Evolutionary conservation across 2,113 vertebrate species (phyloP).

Genomic region (Lamprotornis superbus): DNA sequence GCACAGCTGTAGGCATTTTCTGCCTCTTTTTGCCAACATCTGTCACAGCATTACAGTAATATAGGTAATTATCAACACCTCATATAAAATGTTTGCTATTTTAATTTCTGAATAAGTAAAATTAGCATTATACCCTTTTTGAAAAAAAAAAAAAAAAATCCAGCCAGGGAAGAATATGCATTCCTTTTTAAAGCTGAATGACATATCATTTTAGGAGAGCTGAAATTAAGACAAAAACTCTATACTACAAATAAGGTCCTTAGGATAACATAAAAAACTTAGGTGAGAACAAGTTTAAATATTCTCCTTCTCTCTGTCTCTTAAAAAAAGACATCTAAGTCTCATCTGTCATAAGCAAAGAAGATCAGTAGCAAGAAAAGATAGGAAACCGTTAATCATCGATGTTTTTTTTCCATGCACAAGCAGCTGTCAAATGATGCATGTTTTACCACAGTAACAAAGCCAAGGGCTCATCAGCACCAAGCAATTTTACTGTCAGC

Average conservation of each 20-base stretch:
- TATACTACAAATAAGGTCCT: slow-evolving; percentile 46
- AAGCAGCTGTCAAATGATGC: slow-evolving; percentile 53
- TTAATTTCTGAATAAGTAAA: slow-evolving; percentile 83
- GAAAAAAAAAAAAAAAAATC: slow-evolving; percentile 39
- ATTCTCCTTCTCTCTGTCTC: slow-evolving; percentile 36
- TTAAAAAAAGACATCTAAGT: slow-evolving; percentile 47
- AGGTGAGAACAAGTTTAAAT: slow-evolving; percentile 61
- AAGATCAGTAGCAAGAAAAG: slow-evolving; percentile 53
- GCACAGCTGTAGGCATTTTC: slow-evolving; percentile 89
- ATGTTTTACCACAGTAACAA: slow-evolving; percentile 50
- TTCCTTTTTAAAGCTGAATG: slow-evolving; percentile 62
- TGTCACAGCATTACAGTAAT: slow-evolving; percentile 84
- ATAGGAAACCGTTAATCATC: slow-evolving; percentile 46
- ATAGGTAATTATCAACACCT: slow-evolving; percentile 86
- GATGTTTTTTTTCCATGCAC: slow-evolving; percentile 22
- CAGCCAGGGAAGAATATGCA: slow-evolving; percentile 25
- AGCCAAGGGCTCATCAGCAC: slow-evolving; percentile 52
- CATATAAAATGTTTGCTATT: slow-evolving; percentile 79
- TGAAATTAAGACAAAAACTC: slow-evolving; percentile 61
- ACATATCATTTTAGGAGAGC: slow-evolving; percentile 57
- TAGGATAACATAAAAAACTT: slow-evolving; percentile 57
- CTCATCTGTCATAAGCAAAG: slow-evolving; percentile 58
- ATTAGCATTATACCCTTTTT: slow-evolving; percentile 72
- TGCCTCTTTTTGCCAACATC: slow-evolving; percentile 90
- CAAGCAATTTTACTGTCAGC: slow-evolving; percentile 45